Percentiles rank a stretch among this genome's conserved stretches.
These are phyloP conservation scores for Stercorarius parasiticus DNA, from an alignment of 2,113 vertebrate genomes.

Conservation along the genomic window DNA sequence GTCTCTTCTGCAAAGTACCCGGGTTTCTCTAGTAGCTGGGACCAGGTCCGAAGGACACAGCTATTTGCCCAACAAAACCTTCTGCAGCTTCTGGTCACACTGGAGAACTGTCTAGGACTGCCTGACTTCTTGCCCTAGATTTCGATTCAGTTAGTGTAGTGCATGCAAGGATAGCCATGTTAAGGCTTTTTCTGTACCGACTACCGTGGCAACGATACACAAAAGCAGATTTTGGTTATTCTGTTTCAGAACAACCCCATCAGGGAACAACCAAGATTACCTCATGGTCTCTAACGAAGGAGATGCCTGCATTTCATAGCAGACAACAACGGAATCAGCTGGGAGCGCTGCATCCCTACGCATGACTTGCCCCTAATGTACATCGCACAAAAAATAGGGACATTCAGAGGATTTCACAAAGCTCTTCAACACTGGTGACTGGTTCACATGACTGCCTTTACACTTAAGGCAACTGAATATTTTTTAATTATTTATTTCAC, in stretches of 20 bases:
- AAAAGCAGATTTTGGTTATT: not conserved
- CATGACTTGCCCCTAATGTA: not conserved
- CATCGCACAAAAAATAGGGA: not conserved
- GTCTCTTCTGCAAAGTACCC: not conserved
- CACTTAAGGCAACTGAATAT: not conserved
- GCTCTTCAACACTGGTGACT: not conserved
- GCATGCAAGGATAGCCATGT: rapidly evolving
- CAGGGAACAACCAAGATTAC: not conserved
- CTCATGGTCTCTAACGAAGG: not conserved
- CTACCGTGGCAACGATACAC: not conserved
- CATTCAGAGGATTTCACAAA: not conserved
- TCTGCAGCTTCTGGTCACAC: not conserved
- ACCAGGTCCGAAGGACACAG: not conserved
- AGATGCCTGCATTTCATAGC: not conserved
- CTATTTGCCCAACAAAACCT: not conserved
- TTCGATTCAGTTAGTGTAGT: not conserved
- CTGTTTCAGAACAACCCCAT: not conserved
- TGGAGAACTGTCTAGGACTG: not conserved
- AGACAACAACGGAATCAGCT: not conserved
- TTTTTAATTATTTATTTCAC: not conserved
- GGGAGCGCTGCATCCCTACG: not conserved
- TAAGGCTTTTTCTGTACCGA: not conserved
- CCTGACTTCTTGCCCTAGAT: not conserved
- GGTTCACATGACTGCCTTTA: not conserved
- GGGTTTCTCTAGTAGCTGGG: not conserved